These are phyloP conservation scores for Sorex araneus DNA, from an alignment of 2,113 vertebrate species.

Conservation along the genomic window DNA sequence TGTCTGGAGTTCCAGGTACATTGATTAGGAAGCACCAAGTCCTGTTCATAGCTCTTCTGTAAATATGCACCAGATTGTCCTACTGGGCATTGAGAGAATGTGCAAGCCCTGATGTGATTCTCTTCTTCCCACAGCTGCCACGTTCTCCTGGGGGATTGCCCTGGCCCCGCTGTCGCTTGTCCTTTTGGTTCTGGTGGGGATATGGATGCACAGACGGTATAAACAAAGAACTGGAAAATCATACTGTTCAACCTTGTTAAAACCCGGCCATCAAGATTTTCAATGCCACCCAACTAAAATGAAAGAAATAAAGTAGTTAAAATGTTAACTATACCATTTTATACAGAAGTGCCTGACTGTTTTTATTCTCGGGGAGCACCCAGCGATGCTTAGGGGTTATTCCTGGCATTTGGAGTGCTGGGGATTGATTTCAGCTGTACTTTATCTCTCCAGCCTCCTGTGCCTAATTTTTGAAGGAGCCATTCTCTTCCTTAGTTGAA, in stretches of 20 bases:
- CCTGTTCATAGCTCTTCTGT: no score
- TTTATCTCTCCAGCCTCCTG: no score
- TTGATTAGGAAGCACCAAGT: neutral
- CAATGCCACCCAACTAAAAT: neutral
- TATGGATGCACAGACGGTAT: conserved; percentile 86
- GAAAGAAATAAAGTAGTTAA: conserved; percentile 39
- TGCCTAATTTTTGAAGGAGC: neutral
- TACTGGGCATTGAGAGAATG: neutral
- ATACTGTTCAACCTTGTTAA: conserved; percentile 78
- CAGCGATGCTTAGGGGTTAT: no score
- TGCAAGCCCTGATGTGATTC: conserved; percentile 11
- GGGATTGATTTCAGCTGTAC: no score
- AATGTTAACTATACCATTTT: no score
- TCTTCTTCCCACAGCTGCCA: conserved; percentile 86
- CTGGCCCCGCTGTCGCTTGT: conserved; percentile 80
- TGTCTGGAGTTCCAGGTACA: neutral
- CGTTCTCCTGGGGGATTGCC: conserved; percentile 87
- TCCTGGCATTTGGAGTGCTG: no score
- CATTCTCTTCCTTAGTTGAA: neutral
- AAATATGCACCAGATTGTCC: accelerated
- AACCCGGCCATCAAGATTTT: neutral
- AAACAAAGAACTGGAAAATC: conserved; percentile 80
- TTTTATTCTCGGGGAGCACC: no score
- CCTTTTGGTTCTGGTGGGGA: conserved; percentile 82
- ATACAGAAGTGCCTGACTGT: no score